phyloP scores from a whole-genome alignment of 2,113 vertebrate genomes.

The Bagarius yarrelli region DNA sequence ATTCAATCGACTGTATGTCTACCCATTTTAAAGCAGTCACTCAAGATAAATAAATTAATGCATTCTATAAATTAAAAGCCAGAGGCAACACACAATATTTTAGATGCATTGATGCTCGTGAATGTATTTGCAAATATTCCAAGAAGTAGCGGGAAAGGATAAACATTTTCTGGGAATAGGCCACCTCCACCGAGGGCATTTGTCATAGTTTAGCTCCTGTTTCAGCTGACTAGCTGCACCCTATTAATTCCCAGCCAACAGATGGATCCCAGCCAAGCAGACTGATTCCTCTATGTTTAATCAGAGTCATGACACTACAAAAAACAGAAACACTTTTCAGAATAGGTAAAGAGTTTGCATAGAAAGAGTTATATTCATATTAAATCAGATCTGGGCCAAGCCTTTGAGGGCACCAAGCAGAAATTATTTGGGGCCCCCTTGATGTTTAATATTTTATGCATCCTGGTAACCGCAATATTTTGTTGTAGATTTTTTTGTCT shows the following conservation, averaged over 20 bases:
- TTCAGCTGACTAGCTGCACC: not conserved
- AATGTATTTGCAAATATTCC: not conserved
- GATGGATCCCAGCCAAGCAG: slow-evolving; percentile 9
- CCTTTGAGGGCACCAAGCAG: no score
- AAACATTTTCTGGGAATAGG: not conserved
- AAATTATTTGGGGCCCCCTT: no score
- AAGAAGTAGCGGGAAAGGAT: not conserved
- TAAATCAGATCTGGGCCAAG: no score
- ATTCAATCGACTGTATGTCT: no score
- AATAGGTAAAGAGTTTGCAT: not conserved
- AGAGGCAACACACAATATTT: not conserved
- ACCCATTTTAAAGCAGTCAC: no score
- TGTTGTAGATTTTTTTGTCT: no score
- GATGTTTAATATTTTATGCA: no score
- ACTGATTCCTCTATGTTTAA: not conserved
- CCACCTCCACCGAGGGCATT: not conserved
- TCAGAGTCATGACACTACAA: not conserved
- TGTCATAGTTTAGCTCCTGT: not conserved
- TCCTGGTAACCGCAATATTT: no score
- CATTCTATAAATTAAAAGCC: no score
- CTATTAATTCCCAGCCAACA: slow-evolving; percentile 7
- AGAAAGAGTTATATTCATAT: no score
- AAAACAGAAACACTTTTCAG: not conserved
- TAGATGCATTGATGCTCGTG: no score
- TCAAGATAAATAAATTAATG: no score